These are phyloP conservation scores for Monochamus saltuarius DNA, from an alignment of 1,140 invertebrate genomes.

Conservation along the genomic window DNA sequence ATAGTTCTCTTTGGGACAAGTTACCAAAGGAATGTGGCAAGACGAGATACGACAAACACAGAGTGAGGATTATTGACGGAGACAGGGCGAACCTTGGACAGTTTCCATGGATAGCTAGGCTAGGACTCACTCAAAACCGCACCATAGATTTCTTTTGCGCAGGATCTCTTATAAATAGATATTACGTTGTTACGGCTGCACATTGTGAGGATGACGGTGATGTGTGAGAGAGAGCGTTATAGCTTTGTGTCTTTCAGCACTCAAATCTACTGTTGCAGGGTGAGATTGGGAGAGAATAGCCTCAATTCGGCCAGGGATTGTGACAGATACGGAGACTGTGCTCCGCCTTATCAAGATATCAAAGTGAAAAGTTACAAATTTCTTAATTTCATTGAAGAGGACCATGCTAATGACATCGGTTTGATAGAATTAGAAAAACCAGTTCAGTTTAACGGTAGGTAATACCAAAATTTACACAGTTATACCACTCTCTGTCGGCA, in stretches of 20 bases:
- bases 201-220: slow-evolving; percentile 59
- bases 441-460: slow-evolving; percentile 50
- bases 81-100: slow-evolving; percentile 59
- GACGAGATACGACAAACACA: slow-evolving; percentile 32
- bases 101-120: slow-evolving; percentile 68
- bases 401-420: slow-evolving; percentile 53
- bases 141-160: slow-evolving; percentile 58
- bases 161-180: slow-evolving; percentile 62
- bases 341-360: slow-evolving; percentile 59
- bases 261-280: slow-evolving; percentile 44
- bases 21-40: slow-evolving; percentile 23
- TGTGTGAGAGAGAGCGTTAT: not conserved
- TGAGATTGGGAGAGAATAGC: slow-evolving; percentile 64
- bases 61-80: slow-evolving; percentile 66
- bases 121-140: slow-evolving; percentile 58
- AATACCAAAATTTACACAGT: too few species aligned
- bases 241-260: slow-evolving; percentile 3
- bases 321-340: slow-evolving; percentile 54
- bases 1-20: not conserved
- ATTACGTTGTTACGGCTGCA: slow-evolving; percentile 66
- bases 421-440: slow-evolving; percentile 54
- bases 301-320: slow-evolving; percentile 59
- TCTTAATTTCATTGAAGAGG: too few species aligned
- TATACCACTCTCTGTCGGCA: too few species aligned
- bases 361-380: not conserved